Percentiles rank a stretch among this genome's conserved stretches.
phyloP scores from a whole-genome alignment of 1,140 invertebrate species.

The Trichogramma pretiosum region DNA sequence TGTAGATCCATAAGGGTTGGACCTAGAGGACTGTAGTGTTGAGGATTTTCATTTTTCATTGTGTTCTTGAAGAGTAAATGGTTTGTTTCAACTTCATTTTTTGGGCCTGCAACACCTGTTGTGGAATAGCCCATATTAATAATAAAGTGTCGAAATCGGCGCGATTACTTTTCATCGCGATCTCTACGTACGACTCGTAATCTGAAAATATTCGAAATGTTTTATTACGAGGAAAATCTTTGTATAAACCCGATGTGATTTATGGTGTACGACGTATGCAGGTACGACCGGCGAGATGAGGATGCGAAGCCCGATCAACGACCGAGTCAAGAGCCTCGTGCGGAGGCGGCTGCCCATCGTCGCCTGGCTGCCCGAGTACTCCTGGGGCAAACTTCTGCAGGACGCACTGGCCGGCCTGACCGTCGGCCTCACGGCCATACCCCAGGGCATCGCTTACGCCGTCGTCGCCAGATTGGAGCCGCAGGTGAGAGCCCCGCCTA shows the following conservation, averaged over 20 bases:
- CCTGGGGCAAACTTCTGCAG: constrained; percentile 40
- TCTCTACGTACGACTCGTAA: constrained; percentile 22
- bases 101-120: too few relatives aligned
- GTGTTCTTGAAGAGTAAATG: too few relatives aligned
- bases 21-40: too few relatives aligned
- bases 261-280: too few relatives aligned
- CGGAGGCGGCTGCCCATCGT: constrained; percentile 42
- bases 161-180: too few relatives aligned
- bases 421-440: constrained; percentile 59
- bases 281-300: constrained; percentile 31
- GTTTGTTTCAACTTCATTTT: too few relatives aligned
- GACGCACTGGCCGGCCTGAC: constrained; percentile 56
- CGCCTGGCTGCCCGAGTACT: constrained; percentile 48
- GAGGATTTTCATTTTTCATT: too few relatives aligned
- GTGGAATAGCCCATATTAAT: too few relatives aligned
- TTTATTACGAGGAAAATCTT: constrained; percentile 26
- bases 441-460: constrained; percentile 63
- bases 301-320: constrained; percentile 3
- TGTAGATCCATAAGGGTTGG: too few relatives aligned
- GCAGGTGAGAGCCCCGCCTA: constrained; percentile 38
- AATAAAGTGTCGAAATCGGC: too few relatives aligned
- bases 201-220: constrained; percentile 20
- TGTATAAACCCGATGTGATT: too few relatives aligned
- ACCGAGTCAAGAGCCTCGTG: constrained; percentile 27
- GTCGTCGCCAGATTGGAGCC: constrained; percentile 52